Base-by-base conservation (phyloP, 2,888 invertebrate genomes). In the Apamea anceps region DNA sequence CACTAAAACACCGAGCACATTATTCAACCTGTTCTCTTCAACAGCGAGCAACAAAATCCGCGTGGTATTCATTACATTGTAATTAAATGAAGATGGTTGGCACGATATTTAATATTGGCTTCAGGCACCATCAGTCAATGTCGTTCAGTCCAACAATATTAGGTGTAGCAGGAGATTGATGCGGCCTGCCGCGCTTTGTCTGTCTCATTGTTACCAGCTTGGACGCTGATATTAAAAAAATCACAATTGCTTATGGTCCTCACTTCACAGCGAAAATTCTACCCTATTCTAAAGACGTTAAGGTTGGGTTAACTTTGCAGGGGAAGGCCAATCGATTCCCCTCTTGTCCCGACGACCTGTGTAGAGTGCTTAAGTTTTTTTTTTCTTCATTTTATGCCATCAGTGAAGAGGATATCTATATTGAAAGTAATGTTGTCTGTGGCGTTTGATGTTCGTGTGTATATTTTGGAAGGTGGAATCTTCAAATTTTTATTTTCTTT, bases 81-180 rank as follows among this genome's bases (percentile, higher is more conserved):
- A 88, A 89, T 89, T 88, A 86, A 89, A 88, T 91, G 86, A 87
- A 89, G 90, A 84, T 75, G 71, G 81, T 72, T 82, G 84, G 67
- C 82, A 76, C 82, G 85, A 90, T 91, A 90, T 91, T 91, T 88
- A 90, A 91, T 91, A 89, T 89, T 84, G 85, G 89, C 75, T 85
- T 75, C 79, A 67, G 71, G n/a, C 54, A 72, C 85, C 89, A 92
- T 92, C 92, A 90, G 89, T 92, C 92, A 92, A 88, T 84, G 92
- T 92, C 92, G 81, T 79, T 85, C 78, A 81, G 54, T 78, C 82
- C 80, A 80, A 87, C 89, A 90, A 90, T 92, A 92, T 92, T 90
- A 92, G 90, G 87, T 84, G 86, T 86, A 81, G 73, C 67, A 60
- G 48, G 91, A 91, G 92, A 92, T 92, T 92, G 92, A 92, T 92